Evolutionary conservation across 1,140 invertebrate species (phyloP).

Genomic region (Pollicipes pollicipes): DNA sequence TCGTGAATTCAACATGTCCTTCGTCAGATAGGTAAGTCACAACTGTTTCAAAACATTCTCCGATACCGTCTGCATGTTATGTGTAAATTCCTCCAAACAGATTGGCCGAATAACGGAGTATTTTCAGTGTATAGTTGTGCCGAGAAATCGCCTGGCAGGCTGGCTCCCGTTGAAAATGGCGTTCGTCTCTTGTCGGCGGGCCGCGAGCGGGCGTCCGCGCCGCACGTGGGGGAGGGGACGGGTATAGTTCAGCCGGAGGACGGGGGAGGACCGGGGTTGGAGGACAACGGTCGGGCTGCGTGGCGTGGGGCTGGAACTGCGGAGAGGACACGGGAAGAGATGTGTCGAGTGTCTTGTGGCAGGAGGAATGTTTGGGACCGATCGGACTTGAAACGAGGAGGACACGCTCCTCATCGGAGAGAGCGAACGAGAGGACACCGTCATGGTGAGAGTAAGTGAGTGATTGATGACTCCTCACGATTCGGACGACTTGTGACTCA

Average conservation of each 20-base stretch:
- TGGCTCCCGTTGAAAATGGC: not conserved
- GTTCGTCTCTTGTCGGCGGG: slow-evolving; percentile 1
- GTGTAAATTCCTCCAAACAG: not conserved
- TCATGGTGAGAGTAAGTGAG: no score
- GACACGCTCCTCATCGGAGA: no score
- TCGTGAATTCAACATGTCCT: not conserved
- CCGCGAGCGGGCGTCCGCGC: no score
- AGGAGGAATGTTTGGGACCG: no score
- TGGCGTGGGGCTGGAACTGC: not conserved
- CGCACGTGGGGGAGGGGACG: not conserved
- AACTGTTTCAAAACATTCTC: not conserved
- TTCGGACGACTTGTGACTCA: no score
- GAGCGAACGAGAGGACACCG: no score
- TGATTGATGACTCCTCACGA: no score
- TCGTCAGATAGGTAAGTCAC: not conserved
- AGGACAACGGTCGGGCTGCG: not conserved
- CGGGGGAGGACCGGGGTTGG: not conserved
- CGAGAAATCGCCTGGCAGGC: not conserved
- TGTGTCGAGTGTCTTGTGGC: no score
- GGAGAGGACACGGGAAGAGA: no score
- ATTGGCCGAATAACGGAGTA: not conserved
- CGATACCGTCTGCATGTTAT: not conserved
- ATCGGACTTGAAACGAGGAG: no score
- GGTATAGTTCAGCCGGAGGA: not conserved
- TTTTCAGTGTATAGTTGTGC: not conserved